Evolutionary conservation across 2,113 vertebrate species (phyloP).

Genomic region (Lophochroa leadbeateri): DNA sequence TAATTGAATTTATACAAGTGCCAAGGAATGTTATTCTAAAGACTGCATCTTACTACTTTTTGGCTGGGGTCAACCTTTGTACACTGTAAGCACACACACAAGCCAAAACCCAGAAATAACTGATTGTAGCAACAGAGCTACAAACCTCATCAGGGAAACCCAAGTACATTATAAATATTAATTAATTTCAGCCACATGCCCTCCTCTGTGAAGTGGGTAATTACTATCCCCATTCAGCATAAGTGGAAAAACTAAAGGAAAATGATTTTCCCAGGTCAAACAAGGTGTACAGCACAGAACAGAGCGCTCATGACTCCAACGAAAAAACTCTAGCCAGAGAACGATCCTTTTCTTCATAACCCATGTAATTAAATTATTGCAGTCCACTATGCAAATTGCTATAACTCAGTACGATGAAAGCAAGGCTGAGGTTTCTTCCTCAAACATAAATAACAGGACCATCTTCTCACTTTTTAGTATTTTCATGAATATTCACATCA

Average conservation of each 20-base stretch:
- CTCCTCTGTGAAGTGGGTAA: slow-evolving; percentile 33
- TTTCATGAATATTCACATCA: slow-evolving; percentile 17
- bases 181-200: slow-evolving; percentile 38
- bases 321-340: not conserved
- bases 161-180: not conserved
- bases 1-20: not conserved
- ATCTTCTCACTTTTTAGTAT: not conserved
- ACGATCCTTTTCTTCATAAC: not conserved
- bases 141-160: not conserved
- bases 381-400: not conserved
- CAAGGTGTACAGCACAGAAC: not conserved
- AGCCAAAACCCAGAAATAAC: not conserved
- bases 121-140: not conserved
- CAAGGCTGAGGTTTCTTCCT: not conserved
- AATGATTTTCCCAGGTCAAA: slow-evolving; percentile 24
- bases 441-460: not conserved
- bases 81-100: not conserved
- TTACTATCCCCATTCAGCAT: not conserved
- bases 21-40: not conserved
- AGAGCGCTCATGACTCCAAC: not conserved
- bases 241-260: slow-evolving; percentile 3
- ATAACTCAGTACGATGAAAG: not conserved
- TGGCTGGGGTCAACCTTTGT: not conserved
- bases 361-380: not conserved
- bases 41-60: not conserved